phyloP scores from a whole-genome alignment of 2,888 invertebrate species.

The Drosophila mettleri region DNA sequence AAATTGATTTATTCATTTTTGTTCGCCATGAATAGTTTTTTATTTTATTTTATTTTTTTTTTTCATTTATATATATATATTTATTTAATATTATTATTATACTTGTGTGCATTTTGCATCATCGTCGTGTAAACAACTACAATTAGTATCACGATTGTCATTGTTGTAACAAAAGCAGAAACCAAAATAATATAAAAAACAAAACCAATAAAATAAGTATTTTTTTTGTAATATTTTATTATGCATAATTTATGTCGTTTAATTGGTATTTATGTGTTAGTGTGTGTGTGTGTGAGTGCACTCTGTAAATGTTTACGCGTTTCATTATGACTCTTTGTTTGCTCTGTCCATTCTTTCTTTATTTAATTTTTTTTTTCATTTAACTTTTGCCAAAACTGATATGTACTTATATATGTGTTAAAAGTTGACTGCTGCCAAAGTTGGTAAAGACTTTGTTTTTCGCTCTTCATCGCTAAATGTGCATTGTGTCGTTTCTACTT shows the following conservation, averaged over 20 bases:
- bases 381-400: constrained; percentile 66
- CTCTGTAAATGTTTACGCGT: constrained; percentile 57
- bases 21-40: constrained; percentile 51
- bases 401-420: constrained; percentile 75
- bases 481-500: constrained; percentile 67
- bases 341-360: not conserved
- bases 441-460: constrained; percentile 31
- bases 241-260: constrained; percentile 62
- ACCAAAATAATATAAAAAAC: constrained; percentile 14
- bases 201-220: not conserved
- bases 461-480: constrained; percentile 45
- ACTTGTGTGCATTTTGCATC: constrained; percentile 79
- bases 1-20: constrained; percentile 56
- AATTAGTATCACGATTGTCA: constrained; percentile 85
- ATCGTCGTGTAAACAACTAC: constrained; percentile 82
- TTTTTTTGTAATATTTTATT: constrained; percentile 26
- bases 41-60: constrained; percentile 15
- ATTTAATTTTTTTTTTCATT: constrained; percentile 40
- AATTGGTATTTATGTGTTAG: constrained; percentile 52
- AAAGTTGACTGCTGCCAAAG: constrained; percentile 62
- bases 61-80: constrained; percentile 1
- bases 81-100: constrained; percentile 70
- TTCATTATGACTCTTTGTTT: constrained; percentile 42
- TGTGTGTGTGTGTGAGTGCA: constrained; percentile 22
- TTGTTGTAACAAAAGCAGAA: constrained; percentile 73